Base-by-base conservation (phyloP, 30 jellyfish, hydroid and myxozoan genomes). In the Mastigias papua region DNA sequence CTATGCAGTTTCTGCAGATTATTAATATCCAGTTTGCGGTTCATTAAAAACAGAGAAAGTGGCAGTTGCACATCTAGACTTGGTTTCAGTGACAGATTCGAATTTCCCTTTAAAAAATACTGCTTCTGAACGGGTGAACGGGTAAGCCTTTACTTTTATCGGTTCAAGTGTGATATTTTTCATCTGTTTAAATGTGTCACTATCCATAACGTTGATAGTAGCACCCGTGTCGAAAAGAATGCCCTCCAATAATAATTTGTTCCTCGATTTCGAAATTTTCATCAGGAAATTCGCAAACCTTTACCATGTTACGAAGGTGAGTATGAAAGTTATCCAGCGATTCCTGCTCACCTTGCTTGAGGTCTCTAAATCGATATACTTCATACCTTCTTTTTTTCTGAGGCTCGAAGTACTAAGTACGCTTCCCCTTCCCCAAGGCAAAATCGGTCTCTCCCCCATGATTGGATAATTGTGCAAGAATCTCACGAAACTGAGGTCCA, bases 301-400 rank as follows among this genome's bases (percentile, higher is more conserved):
- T 81, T 32, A 82, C 87, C 76, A 76, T n/a, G 50, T 29, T 76
- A 32, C 81, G 46, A 11, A 76, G 67, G 9, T 82, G 89, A 15
- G 89, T 78, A 29, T 78, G 89, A 58, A 78, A 78, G 82, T 78
- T 54, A 26, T 78, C 89, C 2, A 78, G 68, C 27, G 89, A 23
- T 78, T 78, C 89, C 27, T 54, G 80, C 29, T 58, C 58, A 25
- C 22, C 69, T 78, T 60, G 54, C 54, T 42, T 42, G 7, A 4
- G 54, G 7, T 78, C 82, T 58, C 89, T 31, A 26, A 78, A 78
- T 26, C 82, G 33, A 42, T 78, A 78, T 6, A 78, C 89, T 58
- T 78, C 82, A 57, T 78, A 78, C 48, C 80, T 82, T 13, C 89
- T 50, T 65, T 78, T 78, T 35, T 78, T 78, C 25, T 78, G 89